A percentile compares a stretch with the other conserved stretches of the same genome.
phyloP scores from a whole-genome alignment of 1,140 invertebrate genomes.

The Heliconius hermathena region DNA sequence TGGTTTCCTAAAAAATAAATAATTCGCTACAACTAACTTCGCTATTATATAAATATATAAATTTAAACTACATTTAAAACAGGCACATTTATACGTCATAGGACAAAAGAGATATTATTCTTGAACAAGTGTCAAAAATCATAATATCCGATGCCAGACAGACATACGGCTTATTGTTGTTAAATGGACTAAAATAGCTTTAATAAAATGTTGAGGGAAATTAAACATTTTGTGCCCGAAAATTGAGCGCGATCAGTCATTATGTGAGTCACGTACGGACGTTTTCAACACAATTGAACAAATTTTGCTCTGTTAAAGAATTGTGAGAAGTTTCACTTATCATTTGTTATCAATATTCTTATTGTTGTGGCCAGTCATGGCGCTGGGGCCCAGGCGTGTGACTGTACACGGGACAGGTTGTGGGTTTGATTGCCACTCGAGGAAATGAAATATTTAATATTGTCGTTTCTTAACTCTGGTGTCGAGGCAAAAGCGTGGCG shows the following conservation, averaged over 20 bases:
- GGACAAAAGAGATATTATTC: background rate
- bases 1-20: no score
- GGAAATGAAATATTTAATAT: no score
- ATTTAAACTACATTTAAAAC: background rate
- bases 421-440: no score
- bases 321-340: slow-evolving; percentile 35
- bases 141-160: slow-evolving; percentile 28
- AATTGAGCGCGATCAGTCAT: slow-evolving; percentile 28
- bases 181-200: slow-evolving; percentile 41
- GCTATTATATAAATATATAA: no score
- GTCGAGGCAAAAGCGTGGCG: no score
- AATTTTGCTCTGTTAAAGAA: slow-evolving; percentile 31
- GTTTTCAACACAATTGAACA: slow-evolving; percentile 42
- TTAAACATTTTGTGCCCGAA: slow-evolving; percentile 43
- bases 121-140: slow-evolving; percentile 21
- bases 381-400: no score
- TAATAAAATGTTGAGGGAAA: slow-evolving; percentile 36
- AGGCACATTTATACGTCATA: background rate
- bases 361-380: no score
- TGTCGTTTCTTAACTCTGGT: no score
- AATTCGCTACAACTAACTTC: no score
- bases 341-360: slow-evolving; percentile 50
- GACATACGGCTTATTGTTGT: slow-evolving; percentile 28
- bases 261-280: slow-evolving; percentile 36
- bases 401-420: no score